Conservation (phyloP, 2,888 invertebrate species). For the Folsomia manolachei region DNA sequence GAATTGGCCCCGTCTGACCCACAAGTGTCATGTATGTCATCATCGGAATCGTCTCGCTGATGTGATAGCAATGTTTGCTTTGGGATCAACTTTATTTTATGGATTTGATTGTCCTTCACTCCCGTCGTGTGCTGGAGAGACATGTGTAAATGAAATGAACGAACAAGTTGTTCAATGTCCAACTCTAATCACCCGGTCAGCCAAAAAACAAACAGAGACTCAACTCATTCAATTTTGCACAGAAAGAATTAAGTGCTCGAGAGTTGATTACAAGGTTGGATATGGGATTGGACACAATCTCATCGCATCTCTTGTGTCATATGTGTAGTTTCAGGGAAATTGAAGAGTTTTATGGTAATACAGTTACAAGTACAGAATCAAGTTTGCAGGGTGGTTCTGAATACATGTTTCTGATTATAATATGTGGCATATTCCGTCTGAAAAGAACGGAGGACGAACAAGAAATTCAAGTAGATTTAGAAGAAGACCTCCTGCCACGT, state of each 20-base stretch:
- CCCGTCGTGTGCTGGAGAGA: not conserved
- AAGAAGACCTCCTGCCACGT: not conserved
- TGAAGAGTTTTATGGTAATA: not conserved
- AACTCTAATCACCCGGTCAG: not conserved
- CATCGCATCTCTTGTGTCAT: too few species aligned
- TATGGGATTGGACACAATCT: not conserved
- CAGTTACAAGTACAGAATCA: not conserved
- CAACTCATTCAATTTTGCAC: not conserved
- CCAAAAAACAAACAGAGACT: too few species aligned
- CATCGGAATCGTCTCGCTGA: not conserved
- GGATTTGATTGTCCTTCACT: not conserved
- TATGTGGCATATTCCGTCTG: not conserved
- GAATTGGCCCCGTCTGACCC: not conserved
- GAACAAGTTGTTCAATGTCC: constrained; percentile 10
- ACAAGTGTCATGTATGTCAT: not conserved
- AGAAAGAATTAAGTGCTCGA: not conserved
- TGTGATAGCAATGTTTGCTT: not conserved
- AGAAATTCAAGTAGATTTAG: not conserved
- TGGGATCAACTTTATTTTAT: not conserved
- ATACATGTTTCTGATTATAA: too few species aligned
- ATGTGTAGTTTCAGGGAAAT: too few species aligned
- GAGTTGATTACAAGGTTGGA: too few species aligned
- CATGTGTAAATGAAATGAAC: constrained; percentile 5
- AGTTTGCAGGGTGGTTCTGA: too few species aligned
- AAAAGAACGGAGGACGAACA: not conserved